Evolutionary conservation across 1,140 invertebrate species (phyloP).

Genomic region (fruit fly (Drosophila melanogaster)): DNA sequence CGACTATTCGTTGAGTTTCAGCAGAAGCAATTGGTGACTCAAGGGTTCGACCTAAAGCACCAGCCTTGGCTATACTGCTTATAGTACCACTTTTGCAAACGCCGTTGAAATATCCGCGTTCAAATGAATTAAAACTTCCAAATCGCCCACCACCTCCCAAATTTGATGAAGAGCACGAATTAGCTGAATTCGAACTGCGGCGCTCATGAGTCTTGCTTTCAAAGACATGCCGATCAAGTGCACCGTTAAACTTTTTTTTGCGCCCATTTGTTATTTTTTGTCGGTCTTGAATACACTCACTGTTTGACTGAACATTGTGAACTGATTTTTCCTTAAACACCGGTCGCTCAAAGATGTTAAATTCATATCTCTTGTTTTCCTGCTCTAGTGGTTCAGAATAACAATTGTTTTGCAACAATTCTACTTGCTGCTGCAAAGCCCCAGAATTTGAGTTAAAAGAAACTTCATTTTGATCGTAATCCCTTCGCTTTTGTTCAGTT

Average conservation of each 20-base stretch:
- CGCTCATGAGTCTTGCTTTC: slow-evolving; percentile 71
- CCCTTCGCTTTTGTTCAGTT: slow-evolving; percentile 25
- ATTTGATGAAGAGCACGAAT: slow-evolving; percentile 67
- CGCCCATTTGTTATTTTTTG: slow-evolving; percentile 42
- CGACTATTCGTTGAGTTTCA: slow-evolving; percentile 23
- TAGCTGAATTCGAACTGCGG: slow-evolving; percentile 77
- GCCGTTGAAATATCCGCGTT: slow-evolving; percentile 61
- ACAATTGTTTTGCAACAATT: slow-evolving; percentile 68
- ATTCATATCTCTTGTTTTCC: slow-evolving; percentile 69
- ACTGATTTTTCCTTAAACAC: slow-evolving; percentile 57
- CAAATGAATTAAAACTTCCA: slow-evolving; percentile 75
- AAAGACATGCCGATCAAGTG: slow-evolving; percentile 54
- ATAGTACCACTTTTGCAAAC: slow-evolving; percentile 81
- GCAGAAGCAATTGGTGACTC: slow-evolving; percentile 10
- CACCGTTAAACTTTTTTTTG: slow-evolving; percentile 40
- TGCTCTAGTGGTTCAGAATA: slow-evolving; percentile 80
- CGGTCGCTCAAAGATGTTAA: slow-evolving; percentile 81
- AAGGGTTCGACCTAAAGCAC: slow-evolving; percentile 26
- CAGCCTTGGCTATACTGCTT: slow-evolving; percentile 59
- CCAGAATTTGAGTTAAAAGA: slow-evolving; percentile 45
- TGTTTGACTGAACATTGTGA: slow-evolving; percentile 21
- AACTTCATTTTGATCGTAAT: slow-evolving; percentile 34
- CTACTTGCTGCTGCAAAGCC: slow-evolving; percentile 66
- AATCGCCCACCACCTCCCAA: slow-evolving; percentile 44
- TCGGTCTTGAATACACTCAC: slow-evolving; percentile 55